A percentile compares a stretch with the other conserved stretches of the same genome.
Evolutionary conservation across 2,888 invertebrate species (phyloP).

Genomic region (Coelogynopora nodosa): DNA sequence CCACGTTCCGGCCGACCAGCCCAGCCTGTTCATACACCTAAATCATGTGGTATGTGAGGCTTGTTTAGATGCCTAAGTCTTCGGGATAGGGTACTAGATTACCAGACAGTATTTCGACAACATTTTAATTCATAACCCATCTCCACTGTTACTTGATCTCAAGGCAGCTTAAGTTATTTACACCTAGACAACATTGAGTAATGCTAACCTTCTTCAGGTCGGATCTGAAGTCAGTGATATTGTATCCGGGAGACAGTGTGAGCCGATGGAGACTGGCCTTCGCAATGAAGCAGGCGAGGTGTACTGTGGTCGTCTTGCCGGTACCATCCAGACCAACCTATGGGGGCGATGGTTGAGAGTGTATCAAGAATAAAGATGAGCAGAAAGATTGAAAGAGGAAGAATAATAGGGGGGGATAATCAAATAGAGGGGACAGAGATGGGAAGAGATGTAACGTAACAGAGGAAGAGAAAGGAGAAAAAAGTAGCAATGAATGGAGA

Average conservation of each 20-base stretch:
- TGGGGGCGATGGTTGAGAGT: too few species aligned
- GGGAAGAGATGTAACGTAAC: too few species aligned
- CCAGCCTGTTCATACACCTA: conserved; percentile 51
- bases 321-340: conserved; percentile 59
- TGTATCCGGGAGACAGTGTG: conserved; percentile 57
- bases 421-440: too few species aligned
- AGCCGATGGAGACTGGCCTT: conserved; percentile 57
- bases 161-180: neutral
- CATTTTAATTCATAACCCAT: too few species aligned
- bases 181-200: neutral
- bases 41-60: too few species aligned
- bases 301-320: conserved; percentile 58
- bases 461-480: too few species aligned
- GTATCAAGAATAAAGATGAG: too few species aligned
- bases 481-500: too few species aligned
- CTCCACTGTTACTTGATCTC: too few species aligned
- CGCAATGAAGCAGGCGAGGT: conserved; percentile 57
- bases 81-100: neutral
- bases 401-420: too few species aligned
- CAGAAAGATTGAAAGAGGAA: conserved; percentile 29
- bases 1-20: conserved; percentile 55
- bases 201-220: conserved; percentile 57
- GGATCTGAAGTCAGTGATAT: conserved; percentile 57
- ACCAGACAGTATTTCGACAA: too few species aligned
- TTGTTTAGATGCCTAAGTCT: too few species aligned